Percentiles rank a stretch among this genome's conserved stretches.
phyloP scores from a whole-genome alignment of 2,797 vertebrate species.

The Pipistrellus pygmaeus region DNA sequence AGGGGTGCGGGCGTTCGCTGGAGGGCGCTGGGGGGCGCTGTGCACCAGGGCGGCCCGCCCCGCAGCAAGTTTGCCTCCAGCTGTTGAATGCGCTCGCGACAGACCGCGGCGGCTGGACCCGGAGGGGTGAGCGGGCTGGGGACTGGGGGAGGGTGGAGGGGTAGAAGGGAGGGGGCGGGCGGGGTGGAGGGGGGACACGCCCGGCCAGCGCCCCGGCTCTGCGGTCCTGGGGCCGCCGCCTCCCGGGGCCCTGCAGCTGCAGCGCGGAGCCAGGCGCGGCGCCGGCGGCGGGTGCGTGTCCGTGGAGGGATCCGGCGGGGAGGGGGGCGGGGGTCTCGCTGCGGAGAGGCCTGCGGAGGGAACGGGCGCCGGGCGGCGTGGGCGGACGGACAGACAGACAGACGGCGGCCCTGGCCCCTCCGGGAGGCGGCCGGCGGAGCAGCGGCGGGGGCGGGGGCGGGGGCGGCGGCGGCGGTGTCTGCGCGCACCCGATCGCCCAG shows the following conservation, averaged over 20 bases:
- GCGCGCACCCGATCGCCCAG: slow-evolving; percentile 68
- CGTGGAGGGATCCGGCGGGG: slow-evolving; percentile 13
- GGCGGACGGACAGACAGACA: slow-evolving; percentile 42
- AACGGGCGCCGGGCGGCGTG: neutral
- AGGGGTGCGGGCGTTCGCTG: neutral
- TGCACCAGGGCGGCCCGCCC: neutral
- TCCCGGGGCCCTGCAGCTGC: slow-evolving; percentile 51
- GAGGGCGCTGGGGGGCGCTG: slow-evolving; percentile 65
- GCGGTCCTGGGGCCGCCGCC: slow-evolving; percentile 17
- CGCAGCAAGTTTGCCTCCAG: slow-evolving; percentile 67
- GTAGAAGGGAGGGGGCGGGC: neutral
- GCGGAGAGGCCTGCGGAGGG: slow-evolving; percentile 58
- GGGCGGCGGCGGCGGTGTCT: slow-evolving; percentile 76
- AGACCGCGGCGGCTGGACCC: neutral
- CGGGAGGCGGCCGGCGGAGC: slow-evolving; percentile 72
- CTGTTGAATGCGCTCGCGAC: slow-evolving; percentile 65
- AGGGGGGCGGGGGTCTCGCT: slow-evolving; percentile 46
- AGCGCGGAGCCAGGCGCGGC: slow-evolving; percentile 51
- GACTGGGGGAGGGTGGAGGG: neutral
- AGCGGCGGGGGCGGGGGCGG: slow-evolving; percentile 32
- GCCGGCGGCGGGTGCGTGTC: slow-evolving; percentile 69
- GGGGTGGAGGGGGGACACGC: neutral
- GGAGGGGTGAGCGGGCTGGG: neutral
- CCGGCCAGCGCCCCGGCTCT: neutral
- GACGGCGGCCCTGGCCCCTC: slow-evolving; percentile 44